phyloP scores from a whole-genome alignment of 2,797 vertebrate genomes.

The Centropyge bicolor region DNA sequence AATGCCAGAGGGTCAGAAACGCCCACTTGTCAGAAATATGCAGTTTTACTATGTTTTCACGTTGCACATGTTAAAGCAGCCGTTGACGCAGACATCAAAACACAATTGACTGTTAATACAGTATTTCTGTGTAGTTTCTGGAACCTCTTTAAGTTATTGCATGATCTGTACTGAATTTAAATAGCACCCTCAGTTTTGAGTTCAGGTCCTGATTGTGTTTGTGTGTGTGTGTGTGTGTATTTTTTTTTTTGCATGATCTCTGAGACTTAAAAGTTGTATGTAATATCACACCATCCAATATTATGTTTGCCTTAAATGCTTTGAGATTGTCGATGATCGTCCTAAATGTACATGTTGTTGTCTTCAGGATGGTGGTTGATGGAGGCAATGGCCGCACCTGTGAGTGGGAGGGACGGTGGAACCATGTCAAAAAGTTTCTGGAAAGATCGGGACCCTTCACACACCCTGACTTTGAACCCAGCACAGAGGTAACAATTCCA shows the following conservation, averaged over 20 bases:
- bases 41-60: too few species aligned
- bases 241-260: conserved; percentile 34
- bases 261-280: neutral
- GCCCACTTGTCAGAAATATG: conserved; percentile 17
- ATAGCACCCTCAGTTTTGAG: neutral
- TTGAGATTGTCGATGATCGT: neutral
- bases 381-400: conserved; percentile 88
- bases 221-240: too few species aligned
- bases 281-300: neutral
- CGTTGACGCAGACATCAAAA: neutral
- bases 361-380: conserved; percentile 95
- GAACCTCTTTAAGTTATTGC: neutral
- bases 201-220: neutral
- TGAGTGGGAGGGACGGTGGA: conserved; percentile 96
- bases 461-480: conserved; percentile 96
- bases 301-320: neutral
- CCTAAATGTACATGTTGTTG: conserved; percentile 20
- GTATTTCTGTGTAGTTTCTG: neutral
- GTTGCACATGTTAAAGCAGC: neutral
- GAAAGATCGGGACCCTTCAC: conserved; percentile 95
- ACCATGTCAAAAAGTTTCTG: conserved; percentile 95
- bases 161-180: conserved; percentile 25
- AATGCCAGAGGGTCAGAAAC: conserved; percentile 37
- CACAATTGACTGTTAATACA: neutral
- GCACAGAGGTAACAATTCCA: conserved; percentile 90